Evolutionary conservation across 2,888 invertebrate species (phyloP).

Genomic region (Dysmachus trigonus): DNA sequence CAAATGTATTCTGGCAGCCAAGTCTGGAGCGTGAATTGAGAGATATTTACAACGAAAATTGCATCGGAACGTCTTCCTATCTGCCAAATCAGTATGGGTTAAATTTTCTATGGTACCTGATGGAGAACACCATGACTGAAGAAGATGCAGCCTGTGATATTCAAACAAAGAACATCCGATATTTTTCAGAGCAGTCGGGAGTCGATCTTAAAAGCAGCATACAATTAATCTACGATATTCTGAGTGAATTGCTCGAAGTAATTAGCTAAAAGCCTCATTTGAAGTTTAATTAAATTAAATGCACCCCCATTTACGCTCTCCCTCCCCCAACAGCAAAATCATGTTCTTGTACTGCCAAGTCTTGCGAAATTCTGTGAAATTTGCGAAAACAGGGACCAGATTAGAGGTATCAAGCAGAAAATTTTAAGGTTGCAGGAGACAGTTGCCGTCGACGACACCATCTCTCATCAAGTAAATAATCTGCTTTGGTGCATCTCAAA

Average conservation of each 20-base stretch:
- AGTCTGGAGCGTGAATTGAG: slow-evolving; percentile 69
- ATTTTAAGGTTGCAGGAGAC: slow-evolving; percentile 73
- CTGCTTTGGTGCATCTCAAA: neutral
- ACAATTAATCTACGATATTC: slow-evolving; percentile 90
- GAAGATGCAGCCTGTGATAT: slow-evolving; percentile 54
- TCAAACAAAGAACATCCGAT: slow-evolving; percentile 59
- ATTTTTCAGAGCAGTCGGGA: slow-evolving; percentile 67
- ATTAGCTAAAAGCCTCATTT: slow-evolving; percentile 45
- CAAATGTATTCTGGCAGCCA: slow-evolving; percentile 69
- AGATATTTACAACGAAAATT: slow-evolving; percentile 54
- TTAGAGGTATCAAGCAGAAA: slow-evolving; percentile 80
- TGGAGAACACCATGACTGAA: slow-evolving; percentile 57
- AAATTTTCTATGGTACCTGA: slow-evolving; percentile 64
- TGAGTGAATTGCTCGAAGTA: slow-evolving; percentile 74
- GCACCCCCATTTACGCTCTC: neutral
- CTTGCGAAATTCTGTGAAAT: slow-evolving; percentile 79
- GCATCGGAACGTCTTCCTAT: slow-evolving; percentile 62
- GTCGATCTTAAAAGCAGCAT: slow-evolving; percentile 93
- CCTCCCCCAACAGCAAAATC: slow-evolving; percentile 58
- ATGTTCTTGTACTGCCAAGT: slow-evolving; percentile 71
- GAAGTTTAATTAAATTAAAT: neutral
- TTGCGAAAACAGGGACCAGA: slow-evolving; percentile 78
- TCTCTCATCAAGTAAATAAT: slow-evolving; percentile 70
- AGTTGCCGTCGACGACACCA: slow-evolving; percentile 79
- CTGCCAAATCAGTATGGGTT: slow-evolving; percentile 63